Evolutionary conservation across 1,140 invertebrate species (phyloP), one percentile per base, ranked within the genome.

Genomic region (Cotesia typhae): DNA sequence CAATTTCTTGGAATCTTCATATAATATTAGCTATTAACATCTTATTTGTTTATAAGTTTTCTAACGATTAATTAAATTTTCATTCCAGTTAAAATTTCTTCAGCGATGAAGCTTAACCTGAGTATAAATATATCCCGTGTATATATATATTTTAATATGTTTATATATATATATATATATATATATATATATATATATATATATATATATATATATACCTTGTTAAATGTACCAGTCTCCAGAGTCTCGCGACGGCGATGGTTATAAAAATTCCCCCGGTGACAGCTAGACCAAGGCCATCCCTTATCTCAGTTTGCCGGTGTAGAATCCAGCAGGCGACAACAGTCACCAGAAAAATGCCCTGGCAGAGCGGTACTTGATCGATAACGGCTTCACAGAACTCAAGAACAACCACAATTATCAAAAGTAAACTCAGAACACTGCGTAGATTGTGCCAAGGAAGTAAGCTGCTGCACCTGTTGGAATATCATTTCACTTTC

Each of bases 291-390:
- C 80, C 79, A 1, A 77, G 55, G 47, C 79, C 79, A 20, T 78
- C 74, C 4, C 75, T 72, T 14, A 76, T 71, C 37, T 83, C 81
- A 12, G 79, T 80, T 59, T 72, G 67, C 9, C 81, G 76, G 74
- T 83, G 81, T 57, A 81, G 55, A 41, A 77, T 70, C 79, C 79
- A 83, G 36, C 77, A 81, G 3, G 55, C 73, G 7, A 80, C 7
- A 5, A 78, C 64, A 28, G 80, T 74, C 3, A 79, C 17, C 3
- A 78, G 55, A 2, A 72, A 73, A 14, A 78, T 53, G 9, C 76
- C 72, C 57, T 77, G 74, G 10, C 74, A 76, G 17, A 77, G 35
- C 7, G 77, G 76, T 41, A 71, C 63, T 4, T 71, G 70, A n/a
- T 73, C 77, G 38, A 83, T 47, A 1, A 80, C 20, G 4, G 77